Evolutionary conservation across 2,797 vertebrate genomes (phyloP).

Genomic region (Cossypha heuglini): DNA sequence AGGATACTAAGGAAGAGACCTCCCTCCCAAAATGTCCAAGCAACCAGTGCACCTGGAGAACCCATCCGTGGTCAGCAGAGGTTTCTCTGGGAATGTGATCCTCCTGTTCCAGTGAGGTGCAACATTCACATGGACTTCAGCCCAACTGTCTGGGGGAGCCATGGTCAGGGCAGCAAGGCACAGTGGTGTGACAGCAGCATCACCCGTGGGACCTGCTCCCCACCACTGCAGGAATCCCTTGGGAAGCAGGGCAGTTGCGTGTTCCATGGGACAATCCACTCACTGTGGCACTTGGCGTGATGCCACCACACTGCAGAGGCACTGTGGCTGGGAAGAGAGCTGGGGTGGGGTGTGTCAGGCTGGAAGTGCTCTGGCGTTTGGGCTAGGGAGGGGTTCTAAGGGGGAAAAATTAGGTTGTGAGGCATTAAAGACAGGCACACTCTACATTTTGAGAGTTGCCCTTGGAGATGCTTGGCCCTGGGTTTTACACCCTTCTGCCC

Average conservation of each 20-base stretch:
- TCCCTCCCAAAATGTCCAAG: background rate
- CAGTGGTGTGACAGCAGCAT: background rate
- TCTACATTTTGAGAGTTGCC: background rate
- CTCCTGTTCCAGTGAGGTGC: background rate
- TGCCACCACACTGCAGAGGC: background rate
- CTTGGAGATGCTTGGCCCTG: background rate
- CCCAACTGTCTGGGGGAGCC: background rate
- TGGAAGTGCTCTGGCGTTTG: background rate
- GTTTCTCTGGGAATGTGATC: background rate
- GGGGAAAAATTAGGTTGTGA: background rate
- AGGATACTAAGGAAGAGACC: background rate
- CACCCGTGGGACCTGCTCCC: fast-evolving
- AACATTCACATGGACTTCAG: background rate
- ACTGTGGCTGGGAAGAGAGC: background rate
- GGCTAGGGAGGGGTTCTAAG: background rate
- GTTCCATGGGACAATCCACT: background rate
- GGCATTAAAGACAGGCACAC: background rate
- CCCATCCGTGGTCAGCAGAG: background rate
- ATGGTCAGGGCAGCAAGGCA: fast-evolving
- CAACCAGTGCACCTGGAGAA: background rate
- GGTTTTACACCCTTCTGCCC: background rate
- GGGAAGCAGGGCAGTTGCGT: background rate
- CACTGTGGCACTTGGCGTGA: background rate
- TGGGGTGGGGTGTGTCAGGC: background rate
- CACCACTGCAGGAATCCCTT: background rate